A percentile compares a stretch with the other conserved stretches of the same genome.
Evolutionary conservation across 2,888 invertebrate species (phyloP).

Genomic region (Leptinotarsa rubiginosa): DNA sequence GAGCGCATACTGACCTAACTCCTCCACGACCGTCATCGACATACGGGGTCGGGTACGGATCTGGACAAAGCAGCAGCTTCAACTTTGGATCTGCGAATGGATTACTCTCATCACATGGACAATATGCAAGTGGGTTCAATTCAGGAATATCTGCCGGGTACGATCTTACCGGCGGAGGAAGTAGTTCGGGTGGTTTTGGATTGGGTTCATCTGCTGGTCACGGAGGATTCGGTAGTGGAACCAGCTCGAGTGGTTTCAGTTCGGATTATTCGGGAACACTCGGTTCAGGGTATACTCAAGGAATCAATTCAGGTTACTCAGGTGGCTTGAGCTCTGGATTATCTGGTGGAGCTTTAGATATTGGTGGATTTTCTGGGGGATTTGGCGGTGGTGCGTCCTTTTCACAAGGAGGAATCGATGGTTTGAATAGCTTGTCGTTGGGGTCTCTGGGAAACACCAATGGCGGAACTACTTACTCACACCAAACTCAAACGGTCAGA

Average conservation of each 20-base stretch:
- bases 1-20: conserved; percentile 48
- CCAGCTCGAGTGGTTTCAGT: conserved; percentile 5
- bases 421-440: conserved; percentile 2
- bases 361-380: conserved; percentile 1
- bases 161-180: conserved; percentile 14
- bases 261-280: conserved; percentile 10
- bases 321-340: conserved; percentile 16
- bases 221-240: background rate
- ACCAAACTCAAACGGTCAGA: conserved; percentile 54
- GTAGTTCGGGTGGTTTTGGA: background rate
- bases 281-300: conserved; percentile 5
- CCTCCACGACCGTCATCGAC: conserved; percentile 49
- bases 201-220: background rate
- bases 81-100: conserved; percentile 22
- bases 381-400: background rate
- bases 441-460: conserved; percentile 37
- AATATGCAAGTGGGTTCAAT: conserved; percentile 13
- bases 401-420: background rate
- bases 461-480: conserved; percentile 56
- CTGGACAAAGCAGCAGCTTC: conserved; percentile 28
- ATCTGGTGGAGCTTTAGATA: background rate
- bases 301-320: conserved; percentile 5
- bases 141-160: conserved; percentile 19
- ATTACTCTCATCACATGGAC: conserved; percentile 12
- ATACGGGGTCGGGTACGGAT: conserved; percentile 50